A percentile compares a stretch with the other conserved stretches of the same genome.
These are phyloP conservation scores for Vipera latastei DNA, from an alignment of 2,797 vertebrate species.

Conservation along the genomic window DNA sequence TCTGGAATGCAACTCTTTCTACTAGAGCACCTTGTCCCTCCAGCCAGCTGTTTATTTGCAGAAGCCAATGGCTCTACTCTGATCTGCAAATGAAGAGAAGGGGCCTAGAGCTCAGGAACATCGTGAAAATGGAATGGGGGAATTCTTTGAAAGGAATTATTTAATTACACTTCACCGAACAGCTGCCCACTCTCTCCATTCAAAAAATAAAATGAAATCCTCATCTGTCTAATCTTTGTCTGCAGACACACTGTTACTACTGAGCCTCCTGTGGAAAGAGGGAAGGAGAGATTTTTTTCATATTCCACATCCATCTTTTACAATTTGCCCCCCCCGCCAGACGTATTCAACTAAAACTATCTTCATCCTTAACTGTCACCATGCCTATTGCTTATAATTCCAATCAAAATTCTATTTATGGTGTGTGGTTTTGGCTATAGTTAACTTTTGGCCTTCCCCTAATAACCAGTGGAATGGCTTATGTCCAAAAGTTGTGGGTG, in stretches of 20 bases:
- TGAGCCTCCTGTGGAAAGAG: not conserved
- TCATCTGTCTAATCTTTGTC: not conserved
- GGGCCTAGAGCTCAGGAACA: not conserved
- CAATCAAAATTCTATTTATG: not conserved
- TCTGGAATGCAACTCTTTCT: slow-evolving; percentile 19
- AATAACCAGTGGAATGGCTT: not conserved
- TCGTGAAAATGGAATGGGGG: not conserved
- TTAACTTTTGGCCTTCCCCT: not conserved
- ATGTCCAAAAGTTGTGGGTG: not conserved
- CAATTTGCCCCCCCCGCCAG: not conserved
- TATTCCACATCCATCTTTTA: not conserved
- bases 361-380: not conserved
- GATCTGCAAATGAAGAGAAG: not conserved
- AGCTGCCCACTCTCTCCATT: not conserved
- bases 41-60: slow-evolving; percentile 13
- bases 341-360: not conserved
- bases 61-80: not conserved
- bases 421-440: not conserved
- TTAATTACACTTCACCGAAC: not conserved
- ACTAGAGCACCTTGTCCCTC: not conserved
- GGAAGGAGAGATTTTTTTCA: not conserved
- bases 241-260: not conserved
- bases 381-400: not conserved
- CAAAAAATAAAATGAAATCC: not conserved
- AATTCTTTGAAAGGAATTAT: not conserved